Conservation (phyloP, 1,140 invertebrate genomes). For the Sitophilus oryzae region DNA sequence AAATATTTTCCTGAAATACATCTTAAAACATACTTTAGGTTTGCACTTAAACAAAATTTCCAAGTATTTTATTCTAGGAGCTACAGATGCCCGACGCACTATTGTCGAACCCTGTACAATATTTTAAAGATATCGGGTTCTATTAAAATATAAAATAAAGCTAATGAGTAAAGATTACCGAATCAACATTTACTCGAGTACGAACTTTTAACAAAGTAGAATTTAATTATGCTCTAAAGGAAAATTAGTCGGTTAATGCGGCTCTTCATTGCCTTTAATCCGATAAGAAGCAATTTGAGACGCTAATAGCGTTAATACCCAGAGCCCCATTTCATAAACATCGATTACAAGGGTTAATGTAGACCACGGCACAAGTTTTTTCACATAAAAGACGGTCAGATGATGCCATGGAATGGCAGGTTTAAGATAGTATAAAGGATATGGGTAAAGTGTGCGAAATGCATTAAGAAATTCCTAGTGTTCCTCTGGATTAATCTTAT, state of each 20-base stretch:
- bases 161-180: not conserved
- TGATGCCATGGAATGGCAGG: not conserved
- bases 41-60: too few relatives aligned
- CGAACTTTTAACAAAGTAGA: slow-evolving; percentile 25
- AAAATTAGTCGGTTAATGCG: slow-evolving; percentile 40
- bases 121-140: too few relatives aligned
- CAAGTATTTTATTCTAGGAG: too few relatives aligned
- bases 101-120: too few relatives aligned
- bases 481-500: too few relatives aligned
- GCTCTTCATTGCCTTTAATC: slow-evolving; percentile 41
- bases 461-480: too few relatives aligned
- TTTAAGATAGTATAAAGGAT: too few relatives aligned
- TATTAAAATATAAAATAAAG: slow-evolving; percentile 27
- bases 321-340: slow-evolving; percentile 43
- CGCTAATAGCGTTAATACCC: slow-evolving; percentile 41
- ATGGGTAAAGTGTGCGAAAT: too few relatives aligned
- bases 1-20: too few relatives aligned
- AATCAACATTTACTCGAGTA: not conserved
- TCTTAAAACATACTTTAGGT: too few relatives aligned
- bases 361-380: slow-evolving; percentile 10
- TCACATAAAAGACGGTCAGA: not conserved
- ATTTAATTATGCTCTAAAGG: slow-evolving; percentile 40
- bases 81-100: too few relatives aligned
- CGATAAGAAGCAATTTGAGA: slow-evolving; percentile 44
- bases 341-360: slow-evolving; percentile 40